These are phyloP conservation scores for Heliocidaris tuberculata DNA, from an alignment of 35 echinoderm and acorn worm genomes.

Conservation along the genomic window DNA sequence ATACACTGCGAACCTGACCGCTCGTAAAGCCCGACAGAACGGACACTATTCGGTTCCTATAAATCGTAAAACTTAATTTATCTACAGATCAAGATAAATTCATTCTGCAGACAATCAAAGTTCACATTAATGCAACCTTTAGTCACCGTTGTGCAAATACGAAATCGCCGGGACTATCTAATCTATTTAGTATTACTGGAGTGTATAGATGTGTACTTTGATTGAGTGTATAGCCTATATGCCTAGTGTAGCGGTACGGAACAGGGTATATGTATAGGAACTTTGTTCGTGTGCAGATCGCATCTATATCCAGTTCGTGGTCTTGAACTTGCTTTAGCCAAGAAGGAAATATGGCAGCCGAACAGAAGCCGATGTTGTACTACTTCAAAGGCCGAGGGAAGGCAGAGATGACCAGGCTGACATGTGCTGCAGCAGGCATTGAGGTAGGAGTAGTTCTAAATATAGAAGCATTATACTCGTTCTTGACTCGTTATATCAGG, in stretches of 20 bases:
- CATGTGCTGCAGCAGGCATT: constrained; percentile 40
- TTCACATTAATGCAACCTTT: too few relatives aligned
- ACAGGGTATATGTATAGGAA: background rate
- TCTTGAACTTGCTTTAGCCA: background rate
- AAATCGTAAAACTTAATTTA: too few relatives aligned
- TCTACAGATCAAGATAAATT: too few relatives aligned
- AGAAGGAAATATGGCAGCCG: constrained; percentile 28
- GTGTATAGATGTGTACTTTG: background rate
- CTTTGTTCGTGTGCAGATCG: background rate
- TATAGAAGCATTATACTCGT: too few relatives aligned
- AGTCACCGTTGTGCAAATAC: background rate
- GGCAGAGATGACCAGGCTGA: constrained; percentile 48
- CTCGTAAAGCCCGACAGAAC: too few relatives aligned
- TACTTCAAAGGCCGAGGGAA: constrained; percentile 57
- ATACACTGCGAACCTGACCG: too few relatives aligned
- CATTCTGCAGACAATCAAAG: too few relatives aligned
- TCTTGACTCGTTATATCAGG: too few relatives aligned
- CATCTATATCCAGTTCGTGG: background rate
- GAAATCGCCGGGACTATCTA: background rate
- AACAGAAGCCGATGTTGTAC: constrained; percentile 37
- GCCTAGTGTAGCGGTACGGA: too few relatives aligned
- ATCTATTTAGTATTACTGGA: background rate
- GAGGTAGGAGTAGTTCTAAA: constrained; percentile 44
- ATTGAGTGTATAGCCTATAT: too few relatives aligned
- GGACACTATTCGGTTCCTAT: too few relatives aligned